A percentile compares a stretch with the other conserved stretches of the same genome.
These are phyloP conservation scores for Ptyas mucosa DNA, from an alignment of 2,113 vertebrate genomes.

Conservation along the genomic window DNA sequence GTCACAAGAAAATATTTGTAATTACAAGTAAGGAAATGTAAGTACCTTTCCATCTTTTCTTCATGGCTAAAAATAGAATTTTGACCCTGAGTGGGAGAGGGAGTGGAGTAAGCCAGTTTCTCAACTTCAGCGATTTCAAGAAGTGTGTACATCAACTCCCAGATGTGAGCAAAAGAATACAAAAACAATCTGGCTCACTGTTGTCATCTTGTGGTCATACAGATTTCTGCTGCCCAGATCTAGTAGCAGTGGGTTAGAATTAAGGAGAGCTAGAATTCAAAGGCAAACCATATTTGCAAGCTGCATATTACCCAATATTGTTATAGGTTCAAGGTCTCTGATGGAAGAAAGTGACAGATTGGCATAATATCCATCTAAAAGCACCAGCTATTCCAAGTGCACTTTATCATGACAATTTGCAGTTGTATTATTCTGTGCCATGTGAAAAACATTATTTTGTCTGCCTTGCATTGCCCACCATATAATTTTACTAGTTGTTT, in stretches of 20 bases:
- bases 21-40: neutral
- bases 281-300: neutral
- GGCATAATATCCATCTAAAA: neutral
- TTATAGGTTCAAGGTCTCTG: neutral
- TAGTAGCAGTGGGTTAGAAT: neutral
- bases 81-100: neutral
- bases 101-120: neutral
- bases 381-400: neutral
- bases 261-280: neutral
- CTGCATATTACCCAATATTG: neutral
- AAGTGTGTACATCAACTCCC: neutral
- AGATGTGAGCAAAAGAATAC: neutral
- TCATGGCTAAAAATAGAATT: neutral
- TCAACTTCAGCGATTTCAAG: neutral
- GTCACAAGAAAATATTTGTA: neutral
- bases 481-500: neutral
- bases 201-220: neutral
- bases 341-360: neutral
- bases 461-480: neutral
- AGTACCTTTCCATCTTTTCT: neutral
- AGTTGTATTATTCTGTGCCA: neutral
- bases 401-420: neutral
- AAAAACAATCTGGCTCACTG: neutral
- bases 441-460: neutral
- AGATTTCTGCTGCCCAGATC: neutral